phyloP scores from a whole-genome alignment of 2,888 invertebrate genomes.

The Branchipolynoe longqiensis region DNA sequence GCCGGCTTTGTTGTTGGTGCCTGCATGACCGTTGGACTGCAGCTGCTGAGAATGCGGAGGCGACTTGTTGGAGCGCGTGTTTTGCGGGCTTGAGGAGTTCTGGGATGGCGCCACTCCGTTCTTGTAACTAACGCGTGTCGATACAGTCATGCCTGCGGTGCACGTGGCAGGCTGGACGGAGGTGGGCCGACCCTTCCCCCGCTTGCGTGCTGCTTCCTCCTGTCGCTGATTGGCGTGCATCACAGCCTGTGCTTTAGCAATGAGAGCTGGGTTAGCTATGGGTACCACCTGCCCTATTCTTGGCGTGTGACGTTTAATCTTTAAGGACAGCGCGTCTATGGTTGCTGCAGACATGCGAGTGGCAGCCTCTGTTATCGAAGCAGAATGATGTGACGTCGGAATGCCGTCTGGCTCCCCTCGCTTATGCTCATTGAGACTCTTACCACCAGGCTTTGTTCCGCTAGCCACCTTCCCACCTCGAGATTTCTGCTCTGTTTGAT shows the following conservation, averaged over 20 bases:
- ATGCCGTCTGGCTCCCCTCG: conserved; percentile 29
- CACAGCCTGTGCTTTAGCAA: background rate
- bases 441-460: conserved; percentile 6
- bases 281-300: background rate
- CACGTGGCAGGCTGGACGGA: background rate
- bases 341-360: background rate
- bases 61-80: background rate
- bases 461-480: background rate
- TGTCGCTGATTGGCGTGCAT: background rate
- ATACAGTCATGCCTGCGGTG: background rate
- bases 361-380: background rate
- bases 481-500: conserved; percentile 16
- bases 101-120: background rate
- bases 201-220: no score
- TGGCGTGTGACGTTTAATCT: conserved; percentile 4
- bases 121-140: background rate
- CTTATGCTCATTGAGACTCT: background rate
- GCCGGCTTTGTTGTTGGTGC: background rate
- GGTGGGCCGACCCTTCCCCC: background rate
- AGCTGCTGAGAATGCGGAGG: conserved; percentile 56
- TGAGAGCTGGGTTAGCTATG: background rate
- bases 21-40: conserved; percentile 16
- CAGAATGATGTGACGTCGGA: background rate
- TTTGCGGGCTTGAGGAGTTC: background rate
- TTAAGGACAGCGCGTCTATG: background rate